Conservation (phyloP, 2,888 invertebrate species). For the Vanessa cardui region DNA sequence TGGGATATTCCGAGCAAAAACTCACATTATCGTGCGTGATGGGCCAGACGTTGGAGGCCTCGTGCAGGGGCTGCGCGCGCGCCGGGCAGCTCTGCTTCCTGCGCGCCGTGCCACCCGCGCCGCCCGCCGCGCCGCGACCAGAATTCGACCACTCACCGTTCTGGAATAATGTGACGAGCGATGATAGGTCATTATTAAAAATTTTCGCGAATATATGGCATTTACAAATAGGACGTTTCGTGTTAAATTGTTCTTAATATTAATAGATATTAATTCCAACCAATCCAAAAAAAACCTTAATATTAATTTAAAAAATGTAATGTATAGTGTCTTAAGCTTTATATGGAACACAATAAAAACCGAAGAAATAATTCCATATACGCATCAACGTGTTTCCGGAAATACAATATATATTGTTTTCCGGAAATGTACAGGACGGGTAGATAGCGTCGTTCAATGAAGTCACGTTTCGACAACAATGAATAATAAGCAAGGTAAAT, state of each 20-base stretch:
- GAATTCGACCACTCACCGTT: conserved; percentile 71
- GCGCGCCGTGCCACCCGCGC: conserved; percentile 84
- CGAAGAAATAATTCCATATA: neutral
- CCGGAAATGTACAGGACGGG: neutral
- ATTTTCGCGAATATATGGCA: no score
- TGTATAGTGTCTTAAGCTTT: no score
- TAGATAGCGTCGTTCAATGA: conserved; percentile 1
- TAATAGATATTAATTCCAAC: no score
- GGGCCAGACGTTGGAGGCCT: conserved; percentile 52
- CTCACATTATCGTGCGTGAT: conserved; percentile 56
- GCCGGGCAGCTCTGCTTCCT: conserved; percentile 92
- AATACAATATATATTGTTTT: conserved; percentile 6
- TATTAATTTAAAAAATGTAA: no score
- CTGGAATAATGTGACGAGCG: conserved; percentile 44
- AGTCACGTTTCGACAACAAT: conserved; percentile 21
- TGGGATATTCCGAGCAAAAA: neutral
- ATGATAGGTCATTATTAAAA: neutral
- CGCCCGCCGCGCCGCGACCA: conserved; percentile 48
- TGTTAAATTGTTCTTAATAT: no score
- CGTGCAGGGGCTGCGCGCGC: conserved; percentile 79
- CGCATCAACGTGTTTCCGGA: neutral
- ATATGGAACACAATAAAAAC: no score
- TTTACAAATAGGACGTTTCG: no score
- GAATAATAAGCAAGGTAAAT: conserved; percentile 24
- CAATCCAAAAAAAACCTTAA: no score